Evolutionary conservation across 2,113 vertebrate genomes (phyloP), one percentile per base, ranked within the genome.

Genomic region (Prunella himalayana): DNA sequence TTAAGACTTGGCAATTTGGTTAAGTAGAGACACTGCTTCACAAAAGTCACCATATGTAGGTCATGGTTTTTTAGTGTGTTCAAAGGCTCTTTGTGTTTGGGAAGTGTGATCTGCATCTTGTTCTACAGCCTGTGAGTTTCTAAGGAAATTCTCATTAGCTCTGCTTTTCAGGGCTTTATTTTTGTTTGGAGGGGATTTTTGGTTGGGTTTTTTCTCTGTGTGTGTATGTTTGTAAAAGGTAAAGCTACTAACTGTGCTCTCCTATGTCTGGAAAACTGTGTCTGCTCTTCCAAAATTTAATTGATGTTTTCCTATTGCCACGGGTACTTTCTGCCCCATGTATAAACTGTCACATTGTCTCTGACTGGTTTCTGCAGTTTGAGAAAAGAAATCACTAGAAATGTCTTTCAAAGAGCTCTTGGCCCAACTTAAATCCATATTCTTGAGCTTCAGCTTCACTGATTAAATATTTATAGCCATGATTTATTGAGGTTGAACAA

Each of bases 1-100:
- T 94, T 93, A 95, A 56, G 88, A 81, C 53, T 93, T 86, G 0
- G 2, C 82, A 70, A 14, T 94, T 94, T 6, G 2, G 57, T 61
- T 79, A 73, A 92, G 75, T 18, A 70, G 82, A 80, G 59, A 25
- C 54, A 6, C 44, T 18, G 84, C 84, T 90, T 92, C 84, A 60
- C 0, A 0, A 28, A 92, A 95, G 90, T 94, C 92, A 65, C 44
- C 47, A 39, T 78, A 96, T 97, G 78, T 94, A 97, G 96, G 95
- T 94, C 94, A 91, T 4, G 5, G 70, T 7, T 82, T 90, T 95
- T 89, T 87, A 68, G 61, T n/a, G n/a, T 82, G 68, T 88, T 95
- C 79, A 90, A 50, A 90, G 42, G 82, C 85, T 86, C 41, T 88
- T 92, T 75, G 54, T 95, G 49, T 86, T 88, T 71, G n/a, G 16